phyloP scores from a whole-genome alignment of 2,797 vertebrate genomes.

The Perdix hodgsoniae region DNA sequence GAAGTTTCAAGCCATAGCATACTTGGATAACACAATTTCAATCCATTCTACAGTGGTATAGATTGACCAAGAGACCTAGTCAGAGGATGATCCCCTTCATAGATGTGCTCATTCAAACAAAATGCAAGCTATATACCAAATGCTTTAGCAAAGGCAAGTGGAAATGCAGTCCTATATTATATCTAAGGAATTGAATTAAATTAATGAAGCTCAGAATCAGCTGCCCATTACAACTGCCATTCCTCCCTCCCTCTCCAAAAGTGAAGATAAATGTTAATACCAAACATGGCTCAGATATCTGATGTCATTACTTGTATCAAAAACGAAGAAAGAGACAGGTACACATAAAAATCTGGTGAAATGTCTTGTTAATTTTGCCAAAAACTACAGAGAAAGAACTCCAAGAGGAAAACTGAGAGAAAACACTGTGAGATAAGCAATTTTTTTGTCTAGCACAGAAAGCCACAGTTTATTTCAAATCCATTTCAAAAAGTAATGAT shows the following conservation, averaged over 20 bases:
- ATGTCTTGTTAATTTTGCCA: background rate
- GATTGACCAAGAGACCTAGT: background rate
- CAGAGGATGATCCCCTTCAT: background rate
- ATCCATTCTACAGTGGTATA: background rate
- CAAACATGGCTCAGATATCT: background rate
- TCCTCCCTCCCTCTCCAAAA: background rate
- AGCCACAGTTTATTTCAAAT: background rate
- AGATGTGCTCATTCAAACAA: background rate
- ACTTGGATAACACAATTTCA: background rate
- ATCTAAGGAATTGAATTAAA: background rate
- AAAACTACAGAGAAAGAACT: background rate
- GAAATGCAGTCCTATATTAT: background rate
- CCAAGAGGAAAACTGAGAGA: background rate
- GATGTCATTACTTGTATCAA: background rate
- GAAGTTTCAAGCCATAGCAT: background rate
- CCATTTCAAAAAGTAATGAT: background rate
- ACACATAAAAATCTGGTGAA: background rate
- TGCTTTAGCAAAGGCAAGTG: background rate
- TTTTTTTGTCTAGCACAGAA: background rate
- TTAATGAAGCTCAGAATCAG: background rate
- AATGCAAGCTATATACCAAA: background rate
- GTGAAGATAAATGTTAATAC: too few relatives aligned
- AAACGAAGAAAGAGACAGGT: background rate
- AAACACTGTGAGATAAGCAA: slow-evolving; percentile 12
- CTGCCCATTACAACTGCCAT: background rate